Conservation (phyloP, 2,113 vertebrate species). For the Xiphias gladius region DNA sequence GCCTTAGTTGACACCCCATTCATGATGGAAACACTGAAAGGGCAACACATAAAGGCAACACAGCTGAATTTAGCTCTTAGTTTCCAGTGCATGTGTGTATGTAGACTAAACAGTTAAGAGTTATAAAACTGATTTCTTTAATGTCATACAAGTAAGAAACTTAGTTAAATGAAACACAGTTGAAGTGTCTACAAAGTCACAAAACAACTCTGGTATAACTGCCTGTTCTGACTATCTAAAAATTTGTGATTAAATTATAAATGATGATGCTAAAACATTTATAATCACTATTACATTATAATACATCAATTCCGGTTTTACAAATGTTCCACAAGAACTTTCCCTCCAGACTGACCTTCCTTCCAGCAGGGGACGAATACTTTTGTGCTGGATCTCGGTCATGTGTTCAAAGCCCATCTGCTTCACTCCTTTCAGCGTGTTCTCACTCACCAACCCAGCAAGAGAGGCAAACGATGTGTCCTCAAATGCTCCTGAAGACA, state of each 20-base stretch:
- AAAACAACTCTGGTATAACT: not conserved
- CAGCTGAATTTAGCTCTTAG: rapidly evolving
- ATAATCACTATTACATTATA: not conserved
- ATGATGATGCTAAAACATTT: not conserved
- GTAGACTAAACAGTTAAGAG: too few species aligned
- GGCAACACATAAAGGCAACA: constrained; percentile 74
- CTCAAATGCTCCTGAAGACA: constrained; percentile 92
- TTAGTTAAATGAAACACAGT: too few species aligned
- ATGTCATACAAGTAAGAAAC: too few species aligned
- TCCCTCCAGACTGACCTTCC: constrained; percentile 86
- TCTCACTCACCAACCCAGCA: constrained; percentile 88
- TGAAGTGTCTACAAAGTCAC: not conserved
- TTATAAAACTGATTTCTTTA: too few species aligned
- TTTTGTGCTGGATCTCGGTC: constrained; percentile 98
- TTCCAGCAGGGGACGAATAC: constrained; percentile 94
- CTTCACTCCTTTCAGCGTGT: constrained; percentile 90
- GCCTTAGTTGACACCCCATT: constrained; percentile 73
- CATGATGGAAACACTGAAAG: constrained; percentile 49
- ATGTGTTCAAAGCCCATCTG: constrained; percentile 97
- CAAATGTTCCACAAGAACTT: not conserved
- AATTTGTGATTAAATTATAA: not conserved
- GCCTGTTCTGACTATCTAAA: not conserved
- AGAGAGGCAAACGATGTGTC: constrained; percentile 94
- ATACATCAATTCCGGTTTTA: not conserved
- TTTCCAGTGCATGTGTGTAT: too few species aligned